Evolutionary conservation across 2,797 vertebrate genomes (phyloP), one percentile per base, ranked within the genome.

Genomic region (Paramormyrops hopkinsi): DNA sequence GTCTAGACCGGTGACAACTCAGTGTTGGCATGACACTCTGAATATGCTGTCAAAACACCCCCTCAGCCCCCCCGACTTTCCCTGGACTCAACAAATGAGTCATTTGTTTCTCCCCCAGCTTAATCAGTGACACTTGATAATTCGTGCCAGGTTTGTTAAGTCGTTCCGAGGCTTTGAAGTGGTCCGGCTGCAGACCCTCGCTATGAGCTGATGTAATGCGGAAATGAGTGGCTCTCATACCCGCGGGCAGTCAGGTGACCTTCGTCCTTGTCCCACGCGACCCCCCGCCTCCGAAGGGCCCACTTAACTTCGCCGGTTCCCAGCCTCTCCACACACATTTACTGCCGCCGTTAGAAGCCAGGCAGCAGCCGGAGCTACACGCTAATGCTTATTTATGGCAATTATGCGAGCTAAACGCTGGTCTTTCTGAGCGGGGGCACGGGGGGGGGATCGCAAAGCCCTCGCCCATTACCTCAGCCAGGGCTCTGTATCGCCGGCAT

Each of bases 261-360:
- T 90, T 90, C 41, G 88, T 90, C 90, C 88, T 29, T 54, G 65
- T 87, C 69, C 65, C 83, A 83, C 17, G 37, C 50, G 90, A 91
- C 37, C 41, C 44, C 41, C 51, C 54, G 33, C 85, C 88, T 89
- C 73, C 44, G 19, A 73, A 62, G 62, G n/a, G 86, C 53, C 22
- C 85, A 62, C 54, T 85, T 91, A 90, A 91, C 91, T 88, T 65
- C 46, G 50, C 54, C 11, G 86, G 89, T 87, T 84, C 37, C 59
- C 25, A 84, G 69, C 25, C 29, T 83, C 88, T 89, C 86, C 50
- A 76, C 17, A 44, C 59, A 90, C 84, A 17, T 84, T 84, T 84
- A 22, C 59, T 51, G 19, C 41, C 56, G 51, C 86, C 84, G n/a
- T 73, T 53, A 54, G 48, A 48, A 33, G 89, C 88, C 53, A 8